Base-by-base conservation (phyloP, 2,113 vertebrate species). In the Hydrolagus affinis region DNA sequence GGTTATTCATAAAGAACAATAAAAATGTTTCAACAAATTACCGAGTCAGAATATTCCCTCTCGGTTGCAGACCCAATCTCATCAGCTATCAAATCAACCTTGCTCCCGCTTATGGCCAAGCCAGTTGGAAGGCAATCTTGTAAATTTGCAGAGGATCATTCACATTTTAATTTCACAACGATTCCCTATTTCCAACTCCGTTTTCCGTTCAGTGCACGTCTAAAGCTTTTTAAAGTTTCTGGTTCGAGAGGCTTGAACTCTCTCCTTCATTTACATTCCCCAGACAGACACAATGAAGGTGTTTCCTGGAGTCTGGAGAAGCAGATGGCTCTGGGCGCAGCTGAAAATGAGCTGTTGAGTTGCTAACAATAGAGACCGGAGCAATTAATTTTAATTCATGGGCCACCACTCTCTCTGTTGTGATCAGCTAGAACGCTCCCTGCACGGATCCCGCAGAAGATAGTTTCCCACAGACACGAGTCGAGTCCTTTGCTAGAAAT, bases 371-470 rank as follows among this genome's bases (percentile, higher is more conserved):
- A 32, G 78, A 28, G 66, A 83, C 60, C 23, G 9, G 60, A 32
- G 78, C 78, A 83, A 83, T 83, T 83, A 83, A 68, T 68, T 83
- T 83, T 83, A 83, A 83, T 83, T 83, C 78, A 83, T 66, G 78
- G 78, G 32, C 62, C 78, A 83, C 62, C 62, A 66, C 17, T 83
- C 62, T 21, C 17, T 83, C 62, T 21, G 78, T 62, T 68, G n/a
- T 66, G 66, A 83, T 68, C 62, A 66, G 28, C 78, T 15, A 30
- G 28, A 44, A 83, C 25, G 19, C 32, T 75, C 19, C 78, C 17
- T 62, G 66, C 62, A 21, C 30, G 62, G 25, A 28, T 66, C 78
- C 30, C 66, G 30, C 60, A 83, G 66, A 21, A 68, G 78, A 83
- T 68, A 66, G 62, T 17, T 66, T 83, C 28, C 28, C 32, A 17